A percentile compares a stretch with the other conserved stretches of the same genome.
Evolutionary conservation across 2,888 invertebrate genomes (phyloP).

Genomic region (Cheilosia vulpina): DNA sequence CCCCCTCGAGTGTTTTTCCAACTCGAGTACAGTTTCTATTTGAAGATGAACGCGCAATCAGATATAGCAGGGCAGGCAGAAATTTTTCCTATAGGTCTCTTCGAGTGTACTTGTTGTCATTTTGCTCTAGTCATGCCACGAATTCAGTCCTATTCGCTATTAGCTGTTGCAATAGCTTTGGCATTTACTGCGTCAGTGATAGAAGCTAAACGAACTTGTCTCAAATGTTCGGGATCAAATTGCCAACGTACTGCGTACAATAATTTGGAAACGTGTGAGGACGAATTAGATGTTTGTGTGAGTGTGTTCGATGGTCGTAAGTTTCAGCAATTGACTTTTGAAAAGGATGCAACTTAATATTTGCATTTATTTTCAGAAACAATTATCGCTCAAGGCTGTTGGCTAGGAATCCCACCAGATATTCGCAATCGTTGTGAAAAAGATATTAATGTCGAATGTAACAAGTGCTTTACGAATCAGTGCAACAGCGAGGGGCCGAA

Average conservation of each 20-base stretch:
- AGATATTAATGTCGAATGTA: conserved; percentile 63
- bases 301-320: conserved; percentile 78
- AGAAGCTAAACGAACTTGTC: conserved; percentile 76
- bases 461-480: conserved; percentile 71
- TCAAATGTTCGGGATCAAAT: conserved; percentile 78
- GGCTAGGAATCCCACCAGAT: conserved; percentile 63
- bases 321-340: not conserved
- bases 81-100: conserved; percentile 25
- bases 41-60: conserved; percentile 9
- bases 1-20: conserved; percentile 39
- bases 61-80: conserved; percentile 30
- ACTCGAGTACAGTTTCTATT: not conserved
- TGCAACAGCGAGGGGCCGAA: conserved; percentile 77
- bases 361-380: conserved; percentile 48
- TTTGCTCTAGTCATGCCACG: conserved; percentile 47
- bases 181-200: conserved; percentile 16
- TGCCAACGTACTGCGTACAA: conserved; percentile 77
- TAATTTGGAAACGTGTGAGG: conserved; percentile 76
- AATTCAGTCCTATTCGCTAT: conserved; percentile 27
- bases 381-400: conserved; percentile 78
- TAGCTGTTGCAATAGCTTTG: conserved; percentile 7
- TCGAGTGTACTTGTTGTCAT: conserved; percentile 16
- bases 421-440: conserved; percentile 66
- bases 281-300: conserved; percentile 78
- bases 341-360: not conserved